These are phyloP conservation scores for Hemichromis elongatus DNA, from an alignment of 2,113 vertebrate species.

Conservation along the genomic window DNA sequence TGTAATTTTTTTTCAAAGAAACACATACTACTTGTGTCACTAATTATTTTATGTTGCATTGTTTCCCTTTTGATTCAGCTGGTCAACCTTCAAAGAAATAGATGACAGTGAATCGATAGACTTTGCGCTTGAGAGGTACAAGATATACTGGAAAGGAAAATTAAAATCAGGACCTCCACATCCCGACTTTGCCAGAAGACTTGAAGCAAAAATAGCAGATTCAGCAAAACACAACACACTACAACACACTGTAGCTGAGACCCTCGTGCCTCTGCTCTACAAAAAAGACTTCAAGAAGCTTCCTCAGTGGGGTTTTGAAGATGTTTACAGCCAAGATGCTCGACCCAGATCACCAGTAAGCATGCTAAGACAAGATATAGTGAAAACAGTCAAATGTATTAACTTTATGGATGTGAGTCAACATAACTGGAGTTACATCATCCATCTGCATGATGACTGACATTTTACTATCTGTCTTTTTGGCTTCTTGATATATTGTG, in stretches of 20 bases:
- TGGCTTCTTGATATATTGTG: neutral
- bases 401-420: neutral
- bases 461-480: no score
- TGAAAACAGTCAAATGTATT: neutral
- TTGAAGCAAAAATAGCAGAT: neutral
- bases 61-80: neutral
- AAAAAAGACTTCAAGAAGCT: constrained; percentile 13
- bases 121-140: neutral
- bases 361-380: neutral
- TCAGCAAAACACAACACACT: neutral
- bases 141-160: rapidly evolving
- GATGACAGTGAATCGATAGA: neutral
- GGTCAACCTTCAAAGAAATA: neutral
- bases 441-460: no score
- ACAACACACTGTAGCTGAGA: neutral
- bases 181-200: rapidly evolving
- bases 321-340: constrained; percentile 44
- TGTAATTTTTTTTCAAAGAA: neutral
- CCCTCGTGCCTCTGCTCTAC: constrained; percentile 28
- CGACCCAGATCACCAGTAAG: constrained; percentile 38
- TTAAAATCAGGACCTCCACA: neutral
- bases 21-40: rapidly evolving
- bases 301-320: constrained; percentile 68
- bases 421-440: no score
- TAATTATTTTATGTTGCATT: neutral